Base-by-base conservation (phyloP, 1,140 invertebrate genomes). In the Elymnias hypermnestra region DNA sequence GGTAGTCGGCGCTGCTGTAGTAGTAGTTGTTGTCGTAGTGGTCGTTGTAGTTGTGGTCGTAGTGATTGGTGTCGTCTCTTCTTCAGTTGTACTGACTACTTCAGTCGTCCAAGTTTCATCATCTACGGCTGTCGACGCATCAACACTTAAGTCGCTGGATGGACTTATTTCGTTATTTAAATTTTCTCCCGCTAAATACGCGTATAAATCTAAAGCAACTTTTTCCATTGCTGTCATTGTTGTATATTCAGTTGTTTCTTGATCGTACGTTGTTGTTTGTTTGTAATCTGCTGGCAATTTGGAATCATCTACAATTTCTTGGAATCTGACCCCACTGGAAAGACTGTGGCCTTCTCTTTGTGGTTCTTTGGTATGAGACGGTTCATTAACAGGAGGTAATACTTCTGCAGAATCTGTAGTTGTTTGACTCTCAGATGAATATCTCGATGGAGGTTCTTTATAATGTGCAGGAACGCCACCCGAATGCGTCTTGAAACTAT, bases 131-230 rank as follows among this genome's bases (percentile, higher is more conserved):
- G 87, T 87, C 0, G 81, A 73, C 1, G 66, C 79, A 36, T 86
- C 83, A 12, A 87, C 60, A 1, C 48, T 69, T 0, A 87, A 77
- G 29, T 88, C 86, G 1, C 66, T 67, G 0, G 88, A 86, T 13
- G 87, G 48, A 70, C 85, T 67, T 60, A 88, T 84, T 61, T 91
- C 90, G 47, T 90, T 90, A 22, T 92, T 90, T 14, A 93, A 76
- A 59, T 93, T 93, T 55, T 90, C 93, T 26, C 92, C 91, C n/a
- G 92, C 92, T 7, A 93, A 82, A 55, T 93, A 92, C 0, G 93
- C 93, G 54, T 94, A 95, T 9, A 95, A 74, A 62, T 95, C 93
- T 8, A 94, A 82, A 7, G 93, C 93, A 0, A 93, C 92, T 79
- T 94, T 94, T 58, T 94, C 92, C 92, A 94, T 94, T 0, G 89